Conservation (phyloP, 2,888 invertebrate genomes). For the Pecten maximus region DNA sequence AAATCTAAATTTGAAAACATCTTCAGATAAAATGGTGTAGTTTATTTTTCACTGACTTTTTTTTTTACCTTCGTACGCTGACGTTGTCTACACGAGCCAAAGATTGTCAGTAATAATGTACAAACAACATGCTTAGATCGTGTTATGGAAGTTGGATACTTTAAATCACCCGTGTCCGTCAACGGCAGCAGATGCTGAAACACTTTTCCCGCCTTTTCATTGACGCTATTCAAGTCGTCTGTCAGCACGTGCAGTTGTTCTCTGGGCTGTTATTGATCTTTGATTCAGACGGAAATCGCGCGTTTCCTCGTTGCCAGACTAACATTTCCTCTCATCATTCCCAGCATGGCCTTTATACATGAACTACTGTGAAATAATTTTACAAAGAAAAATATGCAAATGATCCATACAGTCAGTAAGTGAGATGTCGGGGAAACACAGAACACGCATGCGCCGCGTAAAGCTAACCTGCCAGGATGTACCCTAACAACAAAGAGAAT, state of each 20-base stretch:
- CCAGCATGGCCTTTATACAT: background rate
- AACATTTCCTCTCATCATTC: background rate
- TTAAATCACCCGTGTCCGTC: constrained; percentile 21
- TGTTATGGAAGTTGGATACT: background rate
- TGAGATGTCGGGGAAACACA: background rate
- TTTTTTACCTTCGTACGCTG: background rate
- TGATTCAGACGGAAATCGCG: constrained; percentile 26
- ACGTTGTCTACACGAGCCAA: background rate
- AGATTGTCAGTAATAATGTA: background rate
- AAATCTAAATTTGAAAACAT: background rate
- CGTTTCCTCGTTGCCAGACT: constrained; percentile 28
- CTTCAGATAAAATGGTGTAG: background rate
- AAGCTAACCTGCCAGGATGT: background rate
- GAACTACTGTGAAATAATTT: background rate
- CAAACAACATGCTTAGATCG: background rate
- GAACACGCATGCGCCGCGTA: background rate
- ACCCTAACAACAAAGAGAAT: background rate
- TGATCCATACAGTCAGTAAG: background rate
- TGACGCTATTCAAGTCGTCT: constrained; percentile 30
- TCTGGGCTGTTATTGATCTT: constrained; percentile 24
- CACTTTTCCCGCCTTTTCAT: constrained; percentile 26
- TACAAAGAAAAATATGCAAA: constrained; percentile 21
- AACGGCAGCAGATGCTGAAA: constrained; percentile 18
- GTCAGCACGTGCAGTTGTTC: background rate
- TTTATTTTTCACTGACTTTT: background rate